phyloP scores from a whole-genome alignment of 1,140 invertebrate species.

The Bombus haemorrhoidalis region DNA sequence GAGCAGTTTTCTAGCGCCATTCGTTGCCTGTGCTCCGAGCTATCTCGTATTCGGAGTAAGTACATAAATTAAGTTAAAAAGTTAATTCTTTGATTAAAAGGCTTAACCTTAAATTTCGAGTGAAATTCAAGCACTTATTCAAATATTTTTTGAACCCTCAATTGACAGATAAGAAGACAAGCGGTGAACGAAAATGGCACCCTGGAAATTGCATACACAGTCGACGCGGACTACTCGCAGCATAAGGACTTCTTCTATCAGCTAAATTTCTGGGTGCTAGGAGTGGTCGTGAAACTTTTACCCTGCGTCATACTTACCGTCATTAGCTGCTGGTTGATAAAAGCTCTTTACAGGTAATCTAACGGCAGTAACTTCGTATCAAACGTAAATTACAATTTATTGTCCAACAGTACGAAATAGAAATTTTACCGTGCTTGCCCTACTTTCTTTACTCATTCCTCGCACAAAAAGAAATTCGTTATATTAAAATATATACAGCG shows the following conservation, averaged over 20 bases:
- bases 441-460: not conserved
- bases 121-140: too few species aligned
- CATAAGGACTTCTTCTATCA: constrained; percentile 85
- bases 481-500: not conserved
- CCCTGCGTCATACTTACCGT: constrained; percentile 93
- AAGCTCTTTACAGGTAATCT: constrained; percentile 84
- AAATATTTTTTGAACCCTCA: not conserved
- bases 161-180: constrained; percentile 64
- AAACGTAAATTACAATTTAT: too few species aligned
- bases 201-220: constrained; percentile 67
- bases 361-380: too few species aligned
- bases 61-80: too few species aligned
- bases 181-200: constrained; percentile 65
- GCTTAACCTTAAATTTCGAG: too few species aligned
- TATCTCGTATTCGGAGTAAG: constrained; percentile 87
- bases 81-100: too few species aligned
- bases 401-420: too few species aligned
- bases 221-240: constrained; percentile 70
- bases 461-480: not conserved
- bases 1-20: constrained; percentile 88
- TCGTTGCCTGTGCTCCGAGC: constrained; percentile 91
- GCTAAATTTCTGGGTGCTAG: constrained; percentile 94
- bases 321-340: constrained; percentile 91
- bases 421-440: not conserved
- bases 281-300: constrained; percentile 92